Evolutionary conservation across 2,113 vertebrate species (phyloP).

Genomic region (Phylloscopus trochilus): DNA sequence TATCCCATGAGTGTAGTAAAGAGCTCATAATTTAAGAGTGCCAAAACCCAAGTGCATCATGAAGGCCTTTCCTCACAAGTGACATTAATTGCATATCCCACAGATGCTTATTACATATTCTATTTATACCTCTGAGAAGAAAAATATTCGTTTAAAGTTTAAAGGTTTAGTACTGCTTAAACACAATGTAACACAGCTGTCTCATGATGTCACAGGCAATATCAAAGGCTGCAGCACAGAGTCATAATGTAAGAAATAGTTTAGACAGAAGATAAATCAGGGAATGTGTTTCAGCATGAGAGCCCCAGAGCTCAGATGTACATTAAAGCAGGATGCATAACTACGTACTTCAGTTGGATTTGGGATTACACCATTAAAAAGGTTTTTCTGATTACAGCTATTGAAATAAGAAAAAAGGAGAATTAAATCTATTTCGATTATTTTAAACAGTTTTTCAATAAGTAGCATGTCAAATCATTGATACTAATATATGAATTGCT

Average conservation of each 20-base stretch:
- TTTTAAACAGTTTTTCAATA: background rate
- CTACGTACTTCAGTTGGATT: background rate
- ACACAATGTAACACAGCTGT: slow-evolving; percentile 65
- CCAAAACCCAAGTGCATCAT: slow-evolving; percentile 73
- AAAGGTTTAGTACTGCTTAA: slow-evolving; percentile 72
- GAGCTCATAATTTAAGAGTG: slow-evolving; percentile 70
- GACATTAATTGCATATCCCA: slow-evolving; percentile 72
- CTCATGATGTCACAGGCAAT: slow-evolving; percentile 61
- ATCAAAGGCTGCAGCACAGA: slow-evolving; percentile 53
- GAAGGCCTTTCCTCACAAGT: slow-evolving; percentile 74
- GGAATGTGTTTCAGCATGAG: background rate
- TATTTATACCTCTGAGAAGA: slow-evolving; percentile 72
- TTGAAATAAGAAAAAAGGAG: background rate
- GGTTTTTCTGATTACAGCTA: background rate
- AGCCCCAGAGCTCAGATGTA: slow-evolving; percentile 35
- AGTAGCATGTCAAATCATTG: background rate
- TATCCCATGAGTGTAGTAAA: slow-evolving; percentile 71
- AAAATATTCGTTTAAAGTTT: slow-evolving; percentile 70
- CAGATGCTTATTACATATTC: slow-evolving; percentile 74
- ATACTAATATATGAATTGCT: background rate
- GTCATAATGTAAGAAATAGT: slow-evolving; percentile 29
- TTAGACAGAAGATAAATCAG: slow-evolving; percentile 47
- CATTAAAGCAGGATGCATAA: slow-evolving; percentile 12
- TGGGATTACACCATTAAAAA: background rate
- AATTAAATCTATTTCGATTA: background rate